Conservation (phyloP, 2,888 invertebrate species). For the Calliscelio sp. region DNA sequence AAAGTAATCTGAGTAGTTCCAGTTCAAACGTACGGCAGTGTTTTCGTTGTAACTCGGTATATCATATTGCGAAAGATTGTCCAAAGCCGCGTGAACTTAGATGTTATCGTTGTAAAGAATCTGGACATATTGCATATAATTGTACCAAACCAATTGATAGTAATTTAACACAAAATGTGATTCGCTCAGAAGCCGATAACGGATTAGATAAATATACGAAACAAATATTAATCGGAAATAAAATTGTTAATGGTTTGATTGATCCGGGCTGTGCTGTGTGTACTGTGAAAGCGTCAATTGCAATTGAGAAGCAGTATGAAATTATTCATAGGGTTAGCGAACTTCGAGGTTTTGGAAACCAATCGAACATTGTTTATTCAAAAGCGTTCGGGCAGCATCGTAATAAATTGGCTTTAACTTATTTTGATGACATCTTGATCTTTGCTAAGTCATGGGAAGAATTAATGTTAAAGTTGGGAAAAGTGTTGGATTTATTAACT, state of each 20-base stretch:
- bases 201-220: background rate
- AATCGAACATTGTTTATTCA: constrained; percentile 34
- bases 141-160: background rate
- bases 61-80: constrained; percentile 6
- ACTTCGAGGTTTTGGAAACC: constrained; percentile 18
- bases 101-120: constrained; percentile 9
- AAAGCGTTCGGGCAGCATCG: constrained; percentile 69
- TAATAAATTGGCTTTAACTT: constrained; percentile 72
- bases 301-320: background rate
- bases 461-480: constrained; percentile 71
- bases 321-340: background rate
- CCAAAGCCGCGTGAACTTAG: background rate
- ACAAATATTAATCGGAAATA: background rate
- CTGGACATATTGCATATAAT: background rate
- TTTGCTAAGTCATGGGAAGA: constrained; percentile 72
- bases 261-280: constrained; percentile 75
- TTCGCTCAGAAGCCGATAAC: background rate
- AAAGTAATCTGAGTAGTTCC: background rate
- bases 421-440: constrained; percentile 80
- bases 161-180: no score
- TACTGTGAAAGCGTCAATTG: constrained; percentile 59
- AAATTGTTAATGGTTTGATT: constrained; percentile 11
- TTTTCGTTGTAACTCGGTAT: background rate
- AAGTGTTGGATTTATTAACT: constrained; percentile 73
- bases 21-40: background rate